A percentile compares a stretch with the other conserved stretches of the same genome.
Evolutionary conservation across 2,888 invertebrate species (phyloP).

Genomic region (Neelides folsomi): DNA sequence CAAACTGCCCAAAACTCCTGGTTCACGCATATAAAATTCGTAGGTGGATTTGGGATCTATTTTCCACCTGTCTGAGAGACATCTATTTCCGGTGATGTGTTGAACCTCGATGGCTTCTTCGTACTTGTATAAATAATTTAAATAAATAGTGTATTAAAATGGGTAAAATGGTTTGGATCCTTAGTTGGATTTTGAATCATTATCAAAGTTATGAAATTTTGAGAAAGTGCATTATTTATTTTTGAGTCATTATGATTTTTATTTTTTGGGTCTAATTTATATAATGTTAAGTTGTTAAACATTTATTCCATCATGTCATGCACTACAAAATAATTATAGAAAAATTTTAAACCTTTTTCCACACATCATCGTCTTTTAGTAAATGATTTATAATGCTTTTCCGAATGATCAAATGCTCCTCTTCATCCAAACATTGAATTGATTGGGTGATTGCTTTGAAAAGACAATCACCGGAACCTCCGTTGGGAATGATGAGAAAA

Average conservation of each 20-base stretch:
- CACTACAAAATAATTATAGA: no score
- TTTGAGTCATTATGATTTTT: no score
- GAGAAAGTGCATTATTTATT: no score
- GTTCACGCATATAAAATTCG: conserved; percentile 17
- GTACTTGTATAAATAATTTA: conserved; percentile 10
- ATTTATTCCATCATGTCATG: no score
- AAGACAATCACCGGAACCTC: conserved; percentile 24
- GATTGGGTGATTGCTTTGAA: conserved; percentile 28
- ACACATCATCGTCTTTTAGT: conserved; percentile 6
- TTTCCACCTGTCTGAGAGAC: conserved; percentile 16
- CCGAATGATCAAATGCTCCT: conserved; percentile 18
- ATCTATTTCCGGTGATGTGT: conserved; percentile 21
- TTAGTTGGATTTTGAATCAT: no score
- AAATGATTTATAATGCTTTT: conserved; percentile 19
- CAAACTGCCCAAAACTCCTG: conserved; percentile 20
- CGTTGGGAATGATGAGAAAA: conserved; percentile 21
- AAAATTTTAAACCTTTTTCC: conserved; percentile 8
- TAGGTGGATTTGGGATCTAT: conserved; percentile 19
- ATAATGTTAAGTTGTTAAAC: no score
- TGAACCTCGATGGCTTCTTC: conserved; percentile 23
- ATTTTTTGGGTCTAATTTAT: no score
- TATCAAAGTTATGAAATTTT: no score
- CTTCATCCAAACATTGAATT: conserved; percentile 16
- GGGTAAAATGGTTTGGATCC: no score
- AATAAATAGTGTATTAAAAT: no score